These are phyloP conservation scores for Cottoperca gobio DNA, from an alignment of 2,797 vertebrate species.

Conservation along the genomic window DNA sequence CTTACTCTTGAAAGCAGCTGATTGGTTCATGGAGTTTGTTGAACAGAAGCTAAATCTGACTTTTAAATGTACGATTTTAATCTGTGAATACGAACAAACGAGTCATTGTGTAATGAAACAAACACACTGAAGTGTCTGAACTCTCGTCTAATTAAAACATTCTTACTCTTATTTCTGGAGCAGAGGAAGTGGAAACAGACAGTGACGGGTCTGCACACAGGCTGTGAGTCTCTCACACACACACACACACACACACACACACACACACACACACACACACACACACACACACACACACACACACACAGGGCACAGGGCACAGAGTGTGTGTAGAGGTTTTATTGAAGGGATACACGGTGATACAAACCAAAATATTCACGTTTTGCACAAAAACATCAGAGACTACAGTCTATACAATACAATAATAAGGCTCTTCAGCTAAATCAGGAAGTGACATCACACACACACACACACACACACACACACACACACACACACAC, in stretches of 20 bases:
- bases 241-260: slow-evolving; percentile 1
- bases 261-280: not conserved
- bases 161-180: slow-evolving; percentile 4
- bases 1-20: too few relatives aligned
- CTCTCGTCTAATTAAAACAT: slow-evolving; percentile 1
- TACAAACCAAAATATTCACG: slow-evolving; percentile 54
- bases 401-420: slow-evolving; percentile 24
- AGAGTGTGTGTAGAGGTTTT: slow-evolving; percentile 52
- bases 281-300: not conserved
- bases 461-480: slow-evolving; percentile 29
- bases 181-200: slow-evolving; percentile 65
- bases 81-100: too few relatives aligned
- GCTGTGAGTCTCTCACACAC: slow-evolving; percentile 35
- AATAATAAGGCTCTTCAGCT: slow-evolving; percentile 12
- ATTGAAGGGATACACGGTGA: slow-evolving; percentile 50
- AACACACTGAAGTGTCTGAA: too few relatives aligned
- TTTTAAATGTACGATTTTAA: too few relatives aligned
- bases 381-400: slow-evolving; percentile 44
- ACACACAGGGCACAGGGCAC: not conserved
- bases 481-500: slow-evolving; percentile 24
- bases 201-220: not conserved
- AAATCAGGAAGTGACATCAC: slow-evolving; percentile 50
- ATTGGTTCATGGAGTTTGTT: too few relatives aligned
- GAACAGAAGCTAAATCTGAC: too few relatives aligned
- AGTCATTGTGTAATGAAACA: too few relatives aligned